phyloP scores from a whole-genome alignment of 2,888 invertebrate genomes.

The Mimumesa dahlbomi region DNA sequence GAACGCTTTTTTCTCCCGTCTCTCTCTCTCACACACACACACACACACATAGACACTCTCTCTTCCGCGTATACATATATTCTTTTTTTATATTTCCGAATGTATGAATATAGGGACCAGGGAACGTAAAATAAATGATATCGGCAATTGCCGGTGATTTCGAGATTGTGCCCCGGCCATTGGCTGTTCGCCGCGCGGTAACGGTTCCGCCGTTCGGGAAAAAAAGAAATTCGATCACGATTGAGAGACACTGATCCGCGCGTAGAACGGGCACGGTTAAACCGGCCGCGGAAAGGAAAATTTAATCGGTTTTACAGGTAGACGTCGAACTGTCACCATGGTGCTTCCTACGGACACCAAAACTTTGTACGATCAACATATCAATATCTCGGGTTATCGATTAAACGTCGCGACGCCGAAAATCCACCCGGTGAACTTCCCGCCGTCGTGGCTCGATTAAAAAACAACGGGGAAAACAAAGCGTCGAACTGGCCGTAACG shows the following conservation, averaged over 20 bases:
- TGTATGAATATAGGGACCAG: neutral
- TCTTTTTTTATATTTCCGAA: no score
- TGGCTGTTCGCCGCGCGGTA: neutral
- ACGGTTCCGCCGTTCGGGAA: neutral
- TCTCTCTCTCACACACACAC: no score
- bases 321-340: constrained; percentile 28
- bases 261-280: constrained; percentile 26
- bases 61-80: neutral
- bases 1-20: constrained; percentile 11
- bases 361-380: constrained; percentile 38
- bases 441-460: neutral
- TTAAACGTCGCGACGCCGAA: no score
- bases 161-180: neutral
- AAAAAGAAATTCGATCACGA: neutral
- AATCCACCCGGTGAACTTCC: neutral
- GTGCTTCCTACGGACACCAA: constrained; percentile 28
- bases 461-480: no score
- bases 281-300: constrained; percentile 33
- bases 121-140: constrained; percentile 42
- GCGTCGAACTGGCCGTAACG: no score
- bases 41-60: no score
- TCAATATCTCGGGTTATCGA: constrained; percentile 32
- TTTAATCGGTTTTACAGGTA: constrained; percentile 29
- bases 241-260: constrained; percentile 39
- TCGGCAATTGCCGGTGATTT: constrained; percentile 13